Percentiles rank a stretch among this genome's conserved stretches.
Evolutionary conservation across 2,888 invertebrate species (phyloP).

Genomic region (Cheiracanthium punctorium): DNA sequence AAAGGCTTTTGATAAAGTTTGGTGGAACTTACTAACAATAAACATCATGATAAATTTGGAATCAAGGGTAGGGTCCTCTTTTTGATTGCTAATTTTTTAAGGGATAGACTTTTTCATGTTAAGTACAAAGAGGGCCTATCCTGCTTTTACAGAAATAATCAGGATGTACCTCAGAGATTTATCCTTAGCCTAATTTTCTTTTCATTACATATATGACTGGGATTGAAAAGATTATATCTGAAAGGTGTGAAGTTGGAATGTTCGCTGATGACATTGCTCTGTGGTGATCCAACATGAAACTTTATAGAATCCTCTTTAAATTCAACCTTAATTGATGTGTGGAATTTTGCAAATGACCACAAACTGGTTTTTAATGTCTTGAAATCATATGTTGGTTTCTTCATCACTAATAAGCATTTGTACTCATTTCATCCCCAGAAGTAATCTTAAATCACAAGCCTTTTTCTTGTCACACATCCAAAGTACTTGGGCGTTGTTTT

Average conservation of each 20-base stretch:
- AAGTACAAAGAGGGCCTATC: not conserved
- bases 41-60: too few relatives aligned
- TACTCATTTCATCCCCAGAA: not conserved
- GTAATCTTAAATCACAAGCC: not conserved
- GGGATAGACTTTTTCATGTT: not conserved
- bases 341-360: not conserved
- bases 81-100: too few relatives aligned
- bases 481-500: slow-evolving; percentile 14
- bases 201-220: not conserved
- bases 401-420: not conserved
- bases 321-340: not conserved
- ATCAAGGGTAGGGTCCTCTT: too few relatives aligned
- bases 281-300: not conserved
- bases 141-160: not conserved
- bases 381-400: not conserved
- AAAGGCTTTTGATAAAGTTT: too few relatives aligned
- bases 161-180: not conserved
- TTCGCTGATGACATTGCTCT: too few relatives aligned
- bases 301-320: not conserved
- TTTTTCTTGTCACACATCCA: slow-evolving; percentile 3
- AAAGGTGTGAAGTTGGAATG: too few relatives aligned
- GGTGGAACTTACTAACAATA: too few relatives aligned
- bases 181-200: not conserved
- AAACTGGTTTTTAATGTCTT: not conserved
- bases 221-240: not conserved